These are phyloP conservation scores for Mythimna pallens DNA, from an alignment of 2,888 invertebrate species.

Conservation along the genomic window DNA sequence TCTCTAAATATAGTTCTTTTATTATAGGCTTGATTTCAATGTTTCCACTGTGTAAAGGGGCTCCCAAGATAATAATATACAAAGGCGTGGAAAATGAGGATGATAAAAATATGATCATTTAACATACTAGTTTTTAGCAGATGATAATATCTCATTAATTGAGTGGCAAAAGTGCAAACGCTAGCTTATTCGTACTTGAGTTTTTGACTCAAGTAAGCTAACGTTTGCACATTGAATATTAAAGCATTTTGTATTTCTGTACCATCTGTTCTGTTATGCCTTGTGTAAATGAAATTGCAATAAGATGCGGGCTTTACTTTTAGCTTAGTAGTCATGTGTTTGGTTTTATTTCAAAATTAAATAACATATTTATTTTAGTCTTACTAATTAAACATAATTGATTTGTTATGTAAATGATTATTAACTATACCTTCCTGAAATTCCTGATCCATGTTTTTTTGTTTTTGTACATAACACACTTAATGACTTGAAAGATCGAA, in stretches of 20 bases:
- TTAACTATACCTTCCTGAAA: no score
- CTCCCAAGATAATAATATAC: not conserved
- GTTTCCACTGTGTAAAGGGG: not conserved
- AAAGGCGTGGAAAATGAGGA: not conserved
- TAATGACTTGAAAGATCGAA: not conserved
- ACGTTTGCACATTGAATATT: not conserved
- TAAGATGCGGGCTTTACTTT: constrained; percentile 2
- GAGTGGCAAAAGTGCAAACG: no score
- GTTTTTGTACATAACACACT: no score
- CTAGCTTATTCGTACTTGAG: no score
- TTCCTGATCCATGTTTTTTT: no score
- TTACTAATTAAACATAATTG: no score
- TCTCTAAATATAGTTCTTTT: not conserved
- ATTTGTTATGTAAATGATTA: not conserved
- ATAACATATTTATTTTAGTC: not conserved
- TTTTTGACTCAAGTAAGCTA: not conserved
- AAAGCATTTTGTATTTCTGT: not conserved
- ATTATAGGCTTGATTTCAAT: not conserved
- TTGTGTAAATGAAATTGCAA: constrained; percentile 5
- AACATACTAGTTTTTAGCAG: not conserved
- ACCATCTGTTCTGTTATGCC: not conserved
- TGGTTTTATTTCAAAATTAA: not conserved
- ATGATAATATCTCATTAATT: not conserved
- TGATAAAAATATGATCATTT: constrained; percentile 7
- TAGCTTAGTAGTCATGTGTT: not conserved